Conservation (phyloP, 2,113 vertebrate genomes). For the Atherinomorus stipes region DNA sequence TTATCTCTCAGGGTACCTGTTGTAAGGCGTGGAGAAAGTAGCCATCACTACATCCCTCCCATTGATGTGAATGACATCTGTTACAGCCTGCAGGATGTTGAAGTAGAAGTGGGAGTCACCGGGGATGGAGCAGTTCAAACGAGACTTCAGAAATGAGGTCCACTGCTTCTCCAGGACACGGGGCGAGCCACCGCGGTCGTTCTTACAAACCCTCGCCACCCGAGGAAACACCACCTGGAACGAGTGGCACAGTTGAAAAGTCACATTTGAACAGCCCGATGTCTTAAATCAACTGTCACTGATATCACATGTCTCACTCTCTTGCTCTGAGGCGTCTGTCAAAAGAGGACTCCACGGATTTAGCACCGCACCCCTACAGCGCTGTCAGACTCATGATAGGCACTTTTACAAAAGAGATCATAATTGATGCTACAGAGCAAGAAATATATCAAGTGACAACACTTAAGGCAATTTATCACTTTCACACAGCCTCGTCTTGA, state of each 20-base stretch:
- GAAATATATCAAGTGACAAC: neutral
- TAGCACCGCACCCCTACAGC: neutral
- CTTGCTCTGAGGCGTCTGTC: neutral
- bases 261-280: neutral
- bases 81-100: constrained; percentile 97
- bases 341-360: neutral
- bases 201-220: constrained; percentile 97
- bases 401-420: neutral
- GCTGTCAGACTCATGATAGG: constrained; percentile 12
- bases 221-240: constrained; percentile 94
- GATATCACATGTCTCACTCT: neutral
- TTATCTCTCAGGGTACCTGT: constrained; percentile 86
- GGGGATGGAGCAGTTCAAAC: constrained; percentile 97
- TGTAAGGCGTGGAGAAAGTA: constrained; percentile 98
- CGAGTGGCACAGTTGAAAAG: neutral
- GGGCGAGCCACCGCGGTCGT: constrained; percentile 96
- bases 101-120: constrained; percentile 99
- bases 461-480: neutral
- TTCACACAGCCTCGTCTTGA: neutral
- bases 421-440: neutral
- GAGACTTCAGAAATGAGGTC: constrained; percentile 98
- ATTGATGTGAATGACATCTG: constrained; percentile 92
- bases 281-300: constrained; percentile 2
- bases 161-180: constrained; percentile 98
- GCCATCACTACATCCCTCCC: constrained; percentile 95